A percentile compares a stretch with the other conserved stretches of the same genome.
phyloP scores from a whole-genome alignment of 2,113 vertebrate genomes.

The Microcebus tavaratra region DNA sequence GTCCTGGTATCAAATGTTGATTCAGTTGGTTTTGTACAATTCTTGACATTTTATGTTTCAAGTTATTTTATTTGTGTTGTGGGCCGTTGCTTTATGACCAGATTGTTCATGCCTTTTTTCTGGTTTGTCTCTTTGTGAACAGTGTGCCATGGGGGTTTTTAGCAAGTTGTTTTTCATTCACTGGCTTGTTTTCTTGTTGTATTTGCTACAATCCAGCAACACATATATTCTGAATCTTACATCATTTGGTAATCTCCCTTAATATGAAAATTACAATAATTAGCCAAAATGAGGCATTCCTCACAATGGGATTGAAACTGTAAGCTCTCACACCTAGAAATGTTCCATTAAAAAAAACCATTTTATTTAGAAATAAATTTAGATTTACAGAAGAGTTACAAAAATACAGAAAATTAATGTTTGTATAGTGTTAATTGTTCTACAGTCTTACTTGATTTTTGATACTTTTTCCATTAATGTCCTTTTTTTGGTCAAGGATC shows the following conservation, averaged over 20 bases:
- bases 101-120: not conserved
- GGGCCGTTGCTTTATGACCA: slow-evolving; percentile 1
- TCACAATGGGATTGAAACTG: not conserved
- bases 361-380: slow-evolving; percentile 56
- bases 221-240: slow-evolving; percentile 24
- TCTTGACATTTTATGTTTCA: slow-evolving; percentile 52
- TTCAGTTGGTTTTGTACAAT: slow-evolving; percentile 28
- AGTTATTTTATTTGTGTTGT: not conserved
- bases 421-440: not conserved
- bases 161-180: slow-evolving; percentile 42
- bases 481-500: not conserved
- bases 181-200: slow-evolving; percentile 41
- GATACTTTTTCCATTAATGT: not conserved
- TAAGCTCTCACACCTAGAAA: slow-evolving; percentile 38
- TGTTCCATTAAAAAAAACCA: slow-evolving; percentile 39
- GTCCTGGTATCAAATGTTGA: not conserved
- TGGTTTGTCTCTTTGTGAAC: slow-evolving; percentile 30
- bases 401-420: slow-evolving; percentile 34
- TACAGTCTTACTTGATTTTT: slow-evolving; percentile 44
- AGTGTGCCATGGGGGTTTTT: not conserved
- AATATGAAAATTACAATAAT: slow-evolving; percentile 43
- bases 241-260: slow-evolving; percentile 35
- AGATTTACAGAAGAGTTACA: slow-evolving; percentile 20
- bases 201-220: not conserved
- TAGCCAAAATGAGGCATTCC: slow-evolving; percentile 42